phyloP scores from a whole-genome alignment of 2,113 vertebrate genomes.

The Sceloporus undulatus region DNA sequence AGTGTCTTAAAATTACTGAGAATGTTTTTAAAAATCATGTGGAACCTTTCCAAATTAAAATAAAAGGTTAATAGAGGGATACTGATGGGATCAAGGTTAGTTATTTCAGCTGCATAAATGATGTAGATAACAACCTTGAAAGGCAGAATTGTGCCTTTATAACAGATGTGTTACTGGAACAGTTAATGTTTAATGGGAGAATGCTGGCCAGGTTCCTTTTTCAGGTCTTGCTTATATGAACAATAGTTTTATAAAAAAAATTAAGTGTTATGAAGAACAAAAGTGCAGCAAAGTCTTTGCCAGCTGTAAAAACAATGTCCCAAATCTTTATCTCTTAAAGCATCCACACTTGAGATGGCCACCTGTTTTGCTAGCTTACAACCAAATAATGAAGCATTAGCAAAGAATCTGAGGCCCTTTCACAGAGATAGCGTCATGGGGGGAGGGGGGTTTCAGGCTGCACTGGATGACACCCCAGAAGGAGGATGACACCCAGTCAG shows the following conservation, averaged over 20 bases:
- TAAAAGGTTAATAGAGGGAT: constrained; percentile 29
- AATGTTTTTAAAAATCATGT: constrained; percentile 35
- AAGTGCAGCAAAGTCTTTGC: neutral
- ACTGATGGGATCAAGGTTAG: constrained; percentile 38
- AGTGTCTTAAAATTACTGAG: neutral
- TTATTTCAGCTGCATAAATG: neutral
- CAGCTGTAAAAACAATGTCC: neutral
- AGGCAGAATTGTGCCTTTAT: neutral
- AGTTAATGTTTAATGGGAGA: neutral
- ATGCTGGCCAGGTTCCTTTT: neutral
- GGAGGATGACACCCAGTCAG: too few species aligned
- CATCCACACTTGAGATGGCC: neutral
- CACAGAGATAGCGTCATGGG: too few species aligned
- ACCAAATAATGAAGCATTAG: too few species aligned
- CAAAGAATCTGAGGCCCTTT: too few species aligned
- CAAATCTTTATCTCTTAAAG: neutral
- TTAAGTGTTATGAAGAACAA: neutral
- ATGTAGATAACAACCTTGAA: neutral
- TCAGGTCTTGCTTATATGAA: neutral
- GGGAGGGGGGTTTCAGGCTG: too few species aligned
- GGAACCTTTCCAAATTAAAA: constrained; percentile 47
- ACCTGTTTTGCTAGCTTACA: too few species aligned
- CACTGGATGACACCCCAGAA: too few species aligned
- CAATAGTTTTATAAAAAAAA: neutral
- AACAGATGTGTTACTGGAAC: constrained; percentile 8